Evolutionary conservation across 23 tunicate genomes (phyloP), one percentile per base, ranked within the genome.

Genomic region (Styela plicata): DNA sequence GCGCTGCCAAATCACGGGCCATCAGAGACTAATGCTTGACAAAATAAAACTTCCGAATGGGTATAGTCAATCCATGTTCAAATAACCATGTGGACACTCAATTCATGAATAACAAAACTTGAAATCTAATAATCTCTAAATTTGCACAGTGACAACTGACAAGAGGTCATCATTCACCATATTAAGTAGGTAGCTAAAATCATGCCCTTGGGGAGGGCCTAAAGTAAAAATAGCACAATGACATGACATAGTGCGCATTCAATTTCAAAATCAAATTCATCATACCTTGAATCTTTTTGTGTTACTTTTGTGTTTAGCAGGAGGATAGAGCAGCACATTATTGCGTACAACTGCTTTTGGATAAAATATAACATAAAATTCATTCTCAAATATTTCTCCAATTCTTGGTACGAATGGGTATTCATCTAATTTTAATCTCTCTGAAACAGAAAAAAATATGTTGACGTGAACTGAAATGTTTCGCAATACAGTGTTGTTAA

Each of bases 341-440:
- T 74, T 74, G 33, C 67, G 80, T 33, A 70, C 82, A 16, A 90
- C 70, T 20, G 74, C 53, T 34, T 82, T 90, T 0, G 86, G 36
- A 81, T 85, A 87, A 31, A 90, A 84, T 53, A 80, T 53, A 74
- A 90, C 74, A 64, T 74, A 70, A 35, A 85, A 81, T 21, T 90
- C 95, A 74, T 83, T 83, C n/a, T 85, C 30, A 3, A 90, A 74
- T 63, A 89, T 85, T 57, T 90, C 95, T 10, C 87, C 80, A 32
- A 67, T 67, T 29, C 71, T 67, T 67, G 71, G 71, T 18, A 67
- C 24, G 2, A 67, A 67, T 19, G 71, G 71, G 24, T 25, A 67
- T 16, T 67, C 71, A 27, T 67, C 71, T 22, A 29, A 29, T 29
- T 29, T 67, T 44, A 44, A 44, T 44, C 57, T 44, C 13, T 44